These are phyloP conservation scores for Synanthedon andrenaeformis DNA, from an alignment of 2,888 invertebrate species.

Conservation along the genomic window DNA sequence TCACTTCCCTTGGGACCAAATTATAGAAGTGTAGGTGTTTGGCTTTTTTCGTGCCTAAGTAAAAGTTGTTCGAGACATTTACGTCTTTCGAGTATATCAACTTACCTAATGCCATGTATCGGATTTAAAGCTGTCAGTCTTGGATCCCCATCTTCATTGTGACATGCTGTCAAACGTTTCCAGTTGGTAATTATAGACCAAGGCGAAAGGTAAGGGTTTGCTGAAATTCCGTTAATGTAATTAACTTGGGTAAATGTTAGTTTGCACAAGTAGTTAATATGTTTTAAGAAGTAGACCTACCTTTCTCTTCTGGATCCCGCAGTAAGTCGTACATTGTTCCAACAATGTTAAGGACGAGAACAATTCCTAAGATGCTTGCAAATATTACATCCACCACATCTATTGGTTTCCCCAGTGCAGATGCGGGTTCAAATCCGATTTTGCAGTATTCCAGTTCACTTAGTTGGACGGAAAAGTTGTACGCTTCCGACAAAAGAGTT, in stretches of 20 bases:
- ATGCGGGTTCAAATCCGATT: not conserved
- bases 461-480: not conserved
- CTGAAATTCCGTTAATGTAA: constrained; percentile 5
- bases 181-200: constrained; percentile 15
- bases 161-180: constrained; percentile 8
- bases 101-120: constrained; percentile 10
- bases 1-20: too few species aligned
- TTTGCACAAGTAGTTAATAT: too few species aligned
- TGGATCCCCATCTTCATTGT: constrained; percentile 11
- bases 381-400: constrained; percentile 16
- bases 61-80: too few species aligned
- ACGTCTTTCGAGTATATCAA: not conserved
- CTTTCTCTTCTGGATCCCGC: constrained; percentile 11
- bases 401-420: not conserved
- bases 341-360: constrained; percentile 21
- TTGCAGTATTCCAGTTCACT: constrained; percentile 2
- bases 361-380: constrained; percentile 10
- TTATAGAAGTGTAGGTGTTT: too few species aligned
- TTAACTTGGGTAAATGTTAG: too few species aligned
- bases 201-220: constrained; percentile 11
- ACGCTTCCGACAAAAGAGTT: not conserved
- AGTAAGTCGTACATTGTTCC: constrained; percentile 27
- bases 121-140: constrained; percentile 10
- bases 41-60: too few species aligned
- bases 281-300: constrained; percentile 6